Percentiles rank a stretch among this genome's conserved stretches.
Conservation (phyloP, 2,888 invertebrate species). For the Arge pagana region DNA sequence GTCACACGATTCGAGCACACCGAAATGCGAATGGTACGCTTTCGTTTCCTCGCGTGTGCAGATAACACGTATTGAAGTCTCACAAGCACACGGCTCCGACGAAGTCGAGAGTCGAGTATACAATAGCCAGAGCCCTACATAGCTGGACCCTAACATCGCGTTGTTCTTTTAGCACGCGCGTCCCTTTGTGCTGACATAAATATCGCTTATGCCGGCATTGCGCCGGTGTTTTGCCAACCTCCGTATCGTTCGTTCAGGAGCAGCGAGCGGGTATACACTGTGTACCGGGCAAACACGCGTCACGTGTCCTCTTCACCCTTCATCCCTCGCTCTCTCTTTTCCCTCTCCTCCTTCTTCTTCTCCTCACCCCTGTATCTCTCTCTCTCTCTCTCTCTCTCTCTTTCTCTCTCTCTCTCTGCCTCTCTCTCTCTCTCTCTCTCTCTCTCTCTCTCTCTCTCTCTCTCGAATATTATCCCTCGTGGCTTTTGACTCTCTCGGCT, state of each 20-base stretch:
- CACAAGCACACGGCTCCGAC: background rate
- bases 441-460: background rate
- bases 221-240: conserved; percentile 57
- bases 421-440: conserved; percentile 12
- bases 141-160: conserved; percentile 28
- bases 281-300: conserved; percentile 55
- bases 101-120: too few species aligned
- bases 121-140: too few species aligned
- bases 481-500: conserved; percentile 18
- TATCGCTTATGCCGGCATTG: conserved; percentile 56
- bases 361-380: conserved; percentile 33
- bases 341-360: conserved; percentile 23
- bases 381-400: conserved; percentile 17
- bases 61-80: background rate
- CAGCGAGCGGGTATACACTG: conserved; percentile 36
- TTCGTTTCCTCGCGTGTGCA: background rate
- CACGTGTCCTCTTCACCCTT: conserved; percentile 26
- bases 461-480: background rate
- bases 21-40: too few species aligned
- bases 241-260: conserved; percentile 15
- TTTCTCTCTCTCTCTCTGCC: conserved; percentile 10
- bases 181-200: conserved; percentile 57
- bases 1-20: too few species aligned
- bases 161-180: conserved; percentile 52
- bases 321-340: conserved; percentile 19